Conservation (phyloP, 2,797 vertebrate genomes). For the Buphagus erythrorhynchus region DNA sequence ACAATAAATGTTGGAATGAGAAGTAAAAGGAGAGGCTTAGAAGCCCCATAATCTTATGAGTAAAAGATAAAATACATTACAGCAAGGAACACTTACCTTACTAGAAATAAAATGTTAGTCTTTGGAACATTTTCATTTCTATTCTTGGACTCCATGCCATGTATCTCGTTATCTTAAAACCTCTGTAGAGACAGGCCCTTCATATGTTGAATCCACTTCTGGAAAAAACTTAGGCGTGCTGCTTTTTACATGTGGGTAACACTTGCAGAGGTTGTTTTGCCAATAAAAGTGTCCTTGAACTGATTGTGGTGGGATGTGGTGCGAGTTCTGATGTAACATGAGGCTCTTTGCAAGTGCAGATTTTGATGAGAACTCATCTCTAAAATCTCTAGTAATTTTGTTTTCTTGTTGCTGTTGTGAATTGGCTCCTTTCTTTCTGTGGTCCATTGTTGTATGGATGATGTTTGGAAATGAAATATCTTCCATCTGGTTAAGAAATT, state of each 20-base stretch:
- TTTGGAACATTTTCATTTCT: not conserved
- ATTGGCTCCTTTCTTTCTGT: slow-evolving; percentile 20
- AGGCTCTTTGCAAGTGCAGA: not conserved
- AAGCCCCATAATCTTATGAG: not conserved
- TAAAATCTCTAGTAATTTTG: slow-evolving; percentile 31
- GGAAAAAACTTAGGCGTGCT: not conserved
- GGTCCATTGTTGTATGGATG: not conserved
- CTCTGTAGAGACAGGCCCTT: not conserved
- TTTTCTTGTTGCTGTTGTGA: slow-evolving; percentile 45
- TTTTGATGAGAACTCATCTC: not conserved
- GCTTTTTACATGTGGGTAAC: slow-evolving; percentile 35
- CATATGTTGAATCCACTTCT: not conserved
- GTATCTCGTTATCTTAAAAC: not conserved
- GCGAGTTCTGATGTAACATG: not conserved
- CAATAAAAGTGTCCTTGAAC: slow-evolving; percentile 47
- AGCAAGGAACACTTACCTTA: not conserved
- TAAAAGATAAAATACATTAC: not conserved
- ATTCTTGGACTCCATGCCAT: fast-evolving
- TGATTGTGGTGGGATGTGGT: slow-evolving; percentile 32
- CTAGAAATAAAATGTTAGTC: not conserved
- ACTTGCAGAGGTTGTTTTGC: slow-evolving; percentile 50
- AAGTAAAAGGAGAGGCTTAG: not conserved
- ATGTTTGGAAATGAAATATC: slow-evolving; percentile 43
- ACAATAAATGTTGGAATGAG: not conserved
- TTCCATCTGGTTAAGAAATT: slow-evolving; percentile 42